phyloP scores from a whole-genome alignment of 2,888 invertebrate genomes.

The Himalopsyche kuldschensis region DNA sequence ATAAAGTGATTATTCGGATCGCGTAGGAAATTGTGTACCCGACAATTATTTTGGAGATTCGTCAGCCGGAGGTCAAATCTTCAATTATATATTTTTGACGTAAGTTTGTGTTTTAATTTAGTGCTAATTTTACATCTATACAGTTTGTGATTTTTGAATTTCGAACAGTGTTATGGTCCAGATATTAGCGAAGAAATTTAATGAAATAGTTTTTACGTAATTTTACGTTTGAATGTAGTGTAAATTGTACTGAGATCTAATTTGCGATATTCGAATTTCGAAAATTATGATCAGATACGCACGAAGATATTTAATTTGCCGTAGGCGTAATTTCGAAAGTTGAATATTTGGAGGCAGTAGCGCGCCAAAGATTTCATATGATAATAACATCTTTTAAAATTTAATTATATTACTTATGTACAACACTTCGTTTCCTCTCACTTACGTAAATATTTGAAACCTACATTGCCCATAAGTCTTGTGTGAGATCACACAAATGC shows the following conservation, averaged over 20 bases:
- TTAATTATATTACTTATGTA: too few species aligned
- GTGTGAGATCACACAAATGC: too few species aligned
- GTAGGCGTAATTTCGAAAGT: neutral
- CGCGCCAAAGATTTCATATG: neutral
- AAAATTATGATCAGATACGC: neutral
- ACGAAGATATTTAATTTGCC: neutral
- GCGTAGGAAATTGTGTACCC: too few species aligned
- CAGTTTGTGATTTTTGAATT: neutral
- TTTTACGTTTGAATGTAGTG: neutral
- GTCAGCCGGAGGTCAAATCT: neutral
- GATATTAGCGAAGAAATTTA: neutral
- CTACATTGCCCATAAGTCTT: too few species aligned
- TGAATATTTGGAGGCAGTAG: neutral
- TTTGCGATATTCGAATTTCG: neutral
- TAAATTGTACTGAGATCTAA: neutral
- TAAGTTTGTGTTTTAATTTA: neutral
- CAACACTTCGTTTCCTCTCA: too few species aligned
- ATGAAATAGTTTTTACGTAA: too few species aligned
- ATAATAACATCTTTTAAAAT: too few species aligned
- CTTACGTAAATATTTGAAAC: too few species aligned
- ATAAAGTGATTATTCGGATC: too few species aligned
- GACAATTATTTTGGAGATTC: neutral
- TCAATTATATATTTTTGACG: neutral
- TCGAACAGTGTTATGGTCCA: too few species aligned
- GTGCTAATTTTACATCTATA: neutral